Conservation (phyloP, 2,797 vertebrate genomes). For the Gymnothorax javanicus region DNA sequence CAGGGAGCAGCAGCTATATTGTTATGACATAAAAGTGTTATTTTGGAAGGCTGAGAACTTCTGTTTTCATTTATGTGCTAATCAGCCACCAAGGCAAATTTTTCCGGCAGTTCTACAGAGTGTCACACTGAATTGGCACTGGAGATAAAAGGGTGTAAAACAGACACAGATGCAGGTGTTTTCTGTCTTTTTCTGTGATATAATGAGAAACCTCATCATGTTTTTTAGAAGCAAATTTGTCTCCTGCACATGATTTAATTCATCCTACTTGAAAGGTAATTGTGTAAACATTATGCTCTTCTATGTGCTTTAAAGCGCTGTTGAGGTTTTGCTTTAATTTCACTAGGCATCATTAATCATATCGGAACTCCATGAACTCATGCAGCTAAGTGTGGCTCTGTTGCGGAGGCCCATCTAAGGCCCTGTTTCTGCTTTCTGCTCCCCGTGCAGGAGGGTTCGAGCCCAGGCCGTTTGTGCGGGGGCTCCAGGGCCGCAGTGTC, state of each 20-base stretch:
- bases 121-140: too few species aligned
- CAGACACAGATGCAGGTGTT: too few species aligned
- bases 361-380: too few species aligned
- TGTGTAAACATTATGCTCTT: background rate
- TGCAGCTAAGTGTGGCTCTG: background rate
- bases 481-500: conserved; percentile 77
- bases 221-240: background rate
- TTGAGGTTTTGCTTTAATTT: background rate
- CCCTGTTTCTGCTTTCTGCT: background rate
- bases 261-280: background rate
- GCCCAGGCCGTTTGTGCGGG: conserved; percentile 68
- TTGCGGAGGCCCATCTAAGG: background rate
- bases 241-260: background rate
- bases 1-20: background rate
- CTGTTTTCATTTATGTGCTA: background rate
- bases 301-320: background rate
- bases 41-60: background rate
- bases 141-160: too few species aligned
- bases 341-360: background rate
- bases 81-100: conserved; percentile 21
- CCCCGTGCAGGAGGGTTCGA: conserved; percentile 73
- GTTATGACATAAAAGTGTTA: background rate
- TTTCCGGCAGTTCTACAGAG: background rate
- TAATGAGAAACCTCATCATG: background rate
- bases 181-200: background rate